A percentile compares a stretch with the other conserved stretches of the same genome.
These are phyloP conservation scores for Disparrhopalites patrizii DNA, from an alignment of 2,888 invertebrate species.

Conservation along the genomic window DNA sequence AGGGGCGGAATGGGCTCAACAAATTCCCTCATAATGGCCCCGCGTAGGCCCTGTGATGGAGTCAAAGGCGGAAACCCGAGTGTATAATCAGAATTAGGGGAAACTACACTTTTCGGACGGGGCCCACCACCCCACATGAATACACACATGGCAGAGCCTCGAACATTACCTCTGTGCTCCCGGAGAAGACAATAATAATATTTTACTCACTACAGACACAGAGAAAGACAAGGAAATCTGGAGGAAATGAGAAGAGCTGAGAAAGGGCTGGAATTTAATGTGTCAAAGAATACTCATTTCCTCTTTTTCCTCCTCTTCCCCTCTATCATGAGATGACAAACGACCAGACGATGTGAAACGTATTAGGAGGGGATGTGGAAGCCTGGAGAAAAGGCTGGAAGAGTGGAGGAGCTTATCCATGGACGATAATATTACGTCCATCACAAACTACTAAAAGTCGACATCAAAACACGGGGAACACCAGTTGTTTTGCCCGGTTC, in stretches of 20 bases:
- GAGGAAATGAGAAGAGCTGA: neutral
- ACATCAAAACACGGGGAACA: too few relatives aligned
- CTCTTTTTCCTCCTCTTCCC: too few relatives aligned
- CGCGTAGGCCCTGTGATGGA: neutral
- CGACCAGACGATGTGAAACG: neutral
- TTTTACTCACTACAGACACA: neutral
- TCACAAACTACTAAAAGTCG: too few relatives aligned
- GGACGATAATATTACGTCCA: too few relatives aligned
- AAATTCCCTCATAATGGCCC: neutral
- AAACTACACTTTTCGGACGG: too few relatives aligned
- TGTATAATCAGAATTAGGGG: neutral
- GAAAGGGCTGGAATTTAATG: neutral
- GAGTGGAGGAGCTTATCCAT: too few relatives aligned
- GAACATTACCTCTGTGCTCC: too few relatives aligned
- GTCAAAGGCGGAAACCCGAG: neutral
- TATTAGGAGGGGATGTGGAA: neutral
- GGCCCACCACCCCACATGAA: too few relatives aligned
- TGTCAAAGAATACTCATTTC: slow-evolving; percentile 1
- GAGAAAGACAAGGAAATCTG: neutral
- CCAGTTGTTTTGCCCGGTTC: neutral
- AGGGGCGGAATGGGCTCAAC: too few relatives aligned
- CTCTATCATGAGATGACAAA: neutral
- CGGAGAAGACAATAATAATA: neutral
- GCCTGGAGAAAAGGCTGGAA: neutral
- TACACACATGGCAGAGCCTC: too few relatives aligned